These are phyloP conservation scores for Caenorhabditis remanei DNA, from an alignment of 1,140 invertebrate species.

Conservation along the genomic window DNA sequence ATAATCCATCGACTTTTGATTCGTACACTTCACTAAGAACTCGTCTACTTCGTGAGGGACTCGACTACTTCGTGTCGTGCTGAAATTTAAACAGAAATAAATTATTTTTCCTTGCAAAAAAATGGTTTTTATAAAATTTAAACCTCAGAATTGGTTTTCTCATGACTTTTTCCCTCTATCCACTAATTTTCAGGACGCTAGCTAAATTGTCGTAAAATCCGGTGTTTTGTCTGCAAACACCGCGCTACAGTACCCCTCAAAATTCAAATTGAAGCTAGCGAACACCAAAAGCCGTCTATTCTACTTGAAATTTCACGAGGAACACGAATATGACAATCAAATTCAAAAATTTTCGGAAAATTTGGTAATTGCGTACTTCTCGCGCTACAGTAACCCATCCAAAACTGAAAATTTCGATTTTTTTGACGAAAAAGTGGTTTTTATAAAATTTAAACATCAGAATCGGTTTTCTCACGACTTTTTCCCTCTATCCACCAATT, in stretches of 20 bases:
- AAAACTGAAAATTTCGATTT: too few species aligned
- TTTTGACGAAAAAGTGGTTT: too few species aligned
- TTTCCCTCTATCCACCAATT: background rate
- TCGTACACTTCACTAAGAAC: too few species aligned
- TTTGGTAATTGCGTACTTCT: background rate
- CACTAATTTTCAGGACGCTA: background rate
- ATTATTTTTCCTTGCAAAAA: too few species aligned
- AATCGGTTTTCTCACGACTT: background rate
- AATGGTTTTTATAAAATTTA: too few species aligned
- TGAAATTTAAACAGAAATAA: too few species aligned
- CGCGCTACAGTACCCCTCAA: background rate
- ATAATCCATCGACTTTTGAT: too few species aligned
- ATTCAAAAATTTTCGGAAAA: background rate
- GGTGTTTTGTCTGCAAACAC: conserved; percentile 32
- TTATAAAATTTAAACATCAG: too few species aligned
- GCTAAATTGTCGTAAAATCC: background rate
- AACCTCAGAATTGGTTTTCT: background rate
- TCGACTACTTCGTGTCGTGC: too few species aligned
- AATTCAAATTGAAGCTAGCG: background rate
- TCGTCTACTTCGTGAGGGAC: too few species aligned
- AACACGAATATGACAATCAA: background rate
- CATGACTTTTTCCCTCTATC: background rate
- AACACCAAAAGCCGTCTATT: too few species aligned
- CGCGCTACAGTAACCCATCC: background rate
- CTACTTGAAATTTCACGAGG: too few species aligned